Base-by-base conservation (phyloP, 2,797 vertebrate genomes). In the Lophura swinhoii region DNA sequence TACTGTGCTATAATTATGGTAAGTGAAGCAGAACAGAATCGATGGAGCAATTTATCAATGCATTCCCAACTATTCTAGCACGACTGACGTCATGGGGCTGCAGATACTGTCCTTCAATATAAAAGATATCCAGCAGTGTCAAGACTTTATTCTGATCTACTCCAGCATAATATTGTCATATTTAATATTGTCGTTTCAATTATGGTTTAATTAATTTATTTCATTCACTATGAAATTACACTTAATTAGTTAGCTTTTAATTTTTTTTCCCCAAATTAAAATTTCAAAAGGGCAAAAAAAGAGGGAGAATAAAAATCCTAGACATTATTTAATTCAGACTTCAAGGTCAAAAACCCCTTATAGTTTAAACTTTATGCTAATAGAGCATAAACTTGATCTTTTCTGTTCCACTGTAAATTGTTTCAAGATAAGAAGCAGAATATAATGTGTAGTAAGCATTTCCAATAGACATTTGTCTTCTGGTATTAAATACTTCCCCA, bases 1-100 rank as follows among this genome's bases (percentile, higher is more conserved):
- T 99, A 99, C 98, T 95, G 97, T 97, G 97, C 98, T 98, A 98
- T 99, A 99, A 99, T 99, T 99, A 99, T 98, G 98, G 98, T 98
- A 98, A 99, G 98, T 99, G 98, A 98, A 98, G 98, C 98, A 98
- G 98, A 98, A 98, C 98, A 67, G 94, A 98, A 99, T 99, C 98
- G 97, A 99, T 99, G 98, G 97, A 96, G 98, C 97, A 98, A 99
- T 99, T 99, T 98, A 99, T 99, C 98, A 98, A 98, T 97, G 98
- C 98, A 98, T 98, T 97, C 96, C 97, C 96, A 98, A 97, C 97
- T 96, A 95, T 98, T 97, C 97, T 95, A 97, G 97, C 97, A 91
- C 83, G 49, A 96, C 95, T 98, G 97, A 98, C 98, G 98, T 98
- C 98, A 98, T 98, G 93, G 31, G 10, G 76, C 97, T 98, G 97